Evolutionary conservation across 2,797 vertebrate genomes (phyloP).

Genomic region (Podarcis siculus): DNA sequence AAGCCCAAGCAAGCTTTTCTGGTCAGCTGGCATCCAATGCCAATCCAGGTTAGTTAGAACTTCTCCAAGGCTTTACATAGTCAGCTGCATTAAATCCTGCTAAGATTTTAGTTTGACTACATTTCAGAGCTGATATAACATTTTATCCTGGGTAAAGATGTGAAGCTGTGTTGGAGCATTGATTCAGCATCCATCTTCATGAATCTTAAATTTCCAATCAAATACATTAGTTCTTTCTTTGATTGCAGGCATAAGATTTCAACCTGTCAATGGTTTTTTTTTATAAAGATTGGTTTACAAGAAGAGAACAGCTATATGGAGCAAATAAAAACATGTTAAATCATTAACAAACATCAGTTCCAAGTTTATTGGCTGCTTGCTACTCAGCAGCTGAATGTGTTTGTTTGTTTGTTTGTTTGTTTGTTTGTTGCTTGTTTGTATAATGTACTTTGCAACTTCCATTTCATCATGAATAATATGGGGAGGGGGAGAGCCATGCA

Average conservation of each 20-base stretch:
- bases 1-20: not conserved
- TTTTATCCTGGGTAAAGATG: not conserved
- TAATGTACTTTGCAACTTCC: not conserved
- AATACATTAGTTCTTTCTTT: not conserved
- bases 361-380: not conserved
- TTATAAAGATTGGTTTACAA: slow-evolving; percentile 1
- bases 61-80: not conserved
- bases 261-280: not conserved
- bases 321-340: slow-evolving; percentile 18
- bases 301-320: not conserved
- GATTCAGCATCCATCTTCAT: not conserved
- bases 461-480: not conserved
- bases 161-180: not conserved
- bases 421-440: not conserved
- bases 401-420: not conserved
- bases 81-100: not conserved
- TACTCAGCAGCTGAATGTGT: not conserved
- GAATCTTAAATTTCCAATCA: not conserved
- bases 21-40: no score
- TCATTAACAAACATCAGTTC: slow-evolving; percentile 1
- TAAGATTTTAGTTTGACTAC: not conserved
- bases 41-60: not conserved
- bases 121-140: not conserved
- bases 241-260: not conserved
- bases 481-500: no score